Conservation (phyloP, 2,888 invertebrate genomes). For the Hirtodrosophila trivittata region DNA sequence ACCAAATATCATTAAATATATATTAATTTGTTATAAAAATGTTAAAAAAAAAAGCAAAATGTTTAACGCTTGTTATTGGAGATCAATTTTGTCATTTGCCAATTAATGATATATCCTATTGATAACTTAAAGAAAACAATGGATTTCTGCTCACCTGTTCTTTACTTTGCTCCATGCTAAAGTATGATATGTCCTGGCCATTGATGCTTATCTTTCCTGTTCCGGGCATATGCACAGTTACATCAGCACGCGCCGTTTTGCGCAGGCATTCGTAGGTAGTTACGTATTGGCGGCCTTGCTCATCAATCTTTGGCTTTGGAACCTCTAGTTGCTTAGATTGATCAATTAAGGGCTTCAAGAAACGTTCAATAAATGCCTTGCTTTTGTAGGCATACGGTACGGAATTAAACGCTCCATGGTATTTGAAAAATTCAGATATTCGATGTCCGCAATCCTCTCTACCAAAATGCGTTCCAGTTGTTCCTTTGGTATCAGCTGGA, state of each 20-base stretch:
- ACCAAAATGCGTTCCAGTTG: constrained; percentile 87
- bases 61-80: background rate
- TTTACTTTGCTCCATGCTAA: constrained; percentile 88
- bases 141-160: constrained; percentile 92
- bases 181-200: constrained; percentile 90
- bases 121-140: no score
- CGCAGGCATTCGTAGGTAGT: constrained; percentile 89
- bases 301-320: constrained; percentile 88
- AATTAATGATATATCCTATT: no score
- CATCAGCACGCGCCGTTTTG: constrained; percentile 90
- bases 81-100: background rate
- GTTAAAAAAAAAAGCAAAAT: background rate
- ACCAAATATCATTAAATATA: background rate
- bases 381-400: constrained; percentile 89
- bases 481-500: constrained; percentile 88
- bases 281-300: constrained; percentile 89
- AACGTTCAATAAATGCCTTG: constrained; percentile 90
- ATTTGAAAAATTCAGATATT: constrained; percentile 89
- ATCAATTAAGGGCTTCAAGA: constrained; percentile 86
- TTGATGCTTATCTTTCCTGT: constrained; percentile 93
- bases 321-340: constrained; percentile 87
- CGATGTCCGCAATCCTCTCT: constrained; percentile 88
- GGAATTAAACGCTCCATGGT: constrained; percentile 89
- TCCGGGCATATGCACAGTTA: constrained; percentile 92
- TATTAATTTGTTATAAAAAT: background rate